Evolutionary conservation across 2,888 invertebrate species (phyloP), one percentile per base, ranked within the genome.

Genomic region (Macrophya annulata): DNA sequence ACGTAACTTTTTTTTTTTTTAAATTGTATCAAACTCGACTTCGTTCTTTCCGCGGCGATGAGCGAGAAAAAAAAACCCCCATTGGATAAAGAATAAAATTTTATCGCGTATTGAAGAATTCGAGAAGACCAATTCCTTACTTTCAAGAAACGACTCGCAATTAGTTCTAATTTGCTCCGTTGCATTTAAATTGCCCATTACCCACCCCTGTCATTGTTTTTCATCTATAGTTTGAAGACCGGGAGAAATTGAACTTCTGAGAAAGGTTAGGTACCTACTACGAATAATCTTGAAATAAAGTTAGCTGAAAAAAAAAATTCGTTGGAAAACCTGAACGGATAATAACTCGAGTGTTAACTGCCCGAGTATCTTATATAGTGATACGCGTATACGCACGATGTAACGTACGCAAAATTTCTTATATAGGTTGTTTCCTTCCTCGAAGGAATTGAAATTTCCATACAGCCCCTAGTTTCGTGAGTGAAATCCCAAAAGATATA

Each of bases 401-500:
- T 45, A 74, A 6, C 68, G 31, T 37, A 68, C 31, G 37, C 62
- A 62, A 62, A 43, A 62, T 62, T 43, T 59, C n/a, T 21, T 43
- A 21, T 51, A 17, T 43, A 21, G 25, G 62, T 40, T 45, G 43
- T 40, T 10, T 81, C 59, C 40, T 43, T 40, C 43, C 59, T 81
- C 43, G n/a, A 37, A 43, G 62, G 62, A 81, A 81, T 81, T 62
- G 81, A 62, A 59, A 81, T 81, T 81, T 62, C 62, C 81, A 81
- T 81, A 59, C 62, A 59, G 59, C 59, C 79, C 79, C 79, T 40
- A 59, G 62, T 21, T 81, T 21, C 81, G 59, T 59, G 81, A 81
- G 81, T 81, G 51, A 81, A 81, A 81, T 83, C 71, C 83, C 48
- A 48, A 72, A 82, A 87, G 89, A 88, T 87, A 87, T 89, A 85